Evolutionary conservation across 1,140 invertebrate species (phyloP), one percentile per base, ranked within the genome.

Genomic region (Orussus abietinus): DNA sequence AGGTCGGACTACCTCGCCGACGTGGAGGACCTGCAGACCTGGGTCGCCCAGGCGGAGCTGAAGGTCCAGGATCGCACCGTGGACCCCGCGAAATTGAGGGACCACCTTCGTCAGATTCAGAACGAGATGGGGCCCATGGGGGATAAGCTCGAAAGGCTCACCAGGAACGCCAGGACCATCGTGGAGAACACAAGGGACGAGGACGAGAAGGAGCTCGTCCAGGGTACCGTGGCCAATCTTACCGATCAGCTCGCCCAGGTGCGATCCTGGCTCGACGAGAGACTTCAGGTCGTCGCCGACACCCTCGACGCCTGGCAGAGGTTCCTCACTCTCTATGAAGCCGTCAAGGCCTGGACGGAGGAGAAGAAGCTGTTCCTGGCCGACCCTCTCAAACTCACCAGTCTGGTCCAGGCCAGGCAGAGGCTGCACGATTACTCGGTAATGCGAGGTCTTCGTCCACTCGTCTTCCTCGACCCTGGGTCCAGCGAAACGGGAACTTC

Each of bases 391-490:
- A 79, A 82, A 47, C 76, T 93, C 47, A 81, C 78, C 45, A 87
- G 84, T 26, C 77, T 95, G 55, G 80, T 82, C 49, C 84, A 90
- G 59, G 82, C 90, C 11, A 83, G 85, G 54, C 85, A 89, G 49
- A 91, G 85, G 73, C 76, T 93, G 35, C 86, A 90, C 62, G 88
- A 90, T 67, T 93, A 93, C 71, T 83, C 84, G 72, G 90, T 93
- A 80, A 56, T n/a, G n/a, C n/a, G n/a, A n/a, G n/a, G n/a, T n/a
- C n/a, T n/a, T n/a, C n/a, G n/a, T n/a, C 14, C 21, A 42, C 19
- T 20, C n/a, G 4, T 34, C 13, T 21, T 5, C 5, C 22, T n/a
- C n/a, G n/a, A n/a, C n/a, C n/a, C n/a, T n/a, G n/a, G n/a, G n/a
- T n/a, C n/a, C n/a, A n/a, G n/a, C n/a, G n/a, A n/a, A n/a, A n/a